A percentile compares a stretch with the other conserved stretches of the same genome.
phyloP scores from a whole-genome alignment of 2,888 invertebrate genomes.

The Lutraria lutraria region DNA sequence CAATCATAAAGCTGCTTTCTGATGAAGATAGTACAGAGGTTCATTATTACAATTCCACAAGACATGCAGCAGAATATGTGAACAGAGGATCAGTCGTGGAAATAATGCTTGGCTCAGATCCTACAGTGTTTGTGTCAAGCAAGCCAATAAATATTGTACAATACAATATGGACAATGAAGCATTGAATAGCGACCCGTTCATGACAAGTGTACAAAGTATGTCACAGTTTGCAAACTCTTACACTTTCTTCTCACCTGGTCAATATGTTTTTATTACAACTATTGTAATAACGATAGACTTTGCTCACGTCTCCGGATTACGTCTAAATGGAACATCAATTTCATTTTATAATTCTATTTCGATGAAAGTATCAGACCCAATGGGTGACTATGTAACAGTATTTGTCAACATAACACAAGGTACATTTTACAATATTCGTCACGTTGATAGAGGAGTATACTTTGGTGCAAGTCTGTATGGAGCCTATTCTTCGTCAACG shows the following conservation, averaged over 20 bases:
- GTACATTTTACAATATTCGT: neutral
- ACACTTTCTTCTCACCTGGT: neutral
- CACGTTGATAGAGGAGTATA: neutral
- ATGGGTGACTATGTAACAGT: slow-evolving; percentile 6
- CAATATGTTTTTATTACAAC: neutral
- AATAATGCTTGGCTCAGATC: neutral
- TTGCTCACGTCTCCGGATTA: neutral
- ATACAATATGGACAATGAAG: neutral
- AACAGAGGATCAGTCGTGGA: slow-evolving; percentile 5
- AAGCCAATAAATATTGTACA: slow-evolving; percentile 26
- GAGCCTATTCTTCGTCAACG: neutral
- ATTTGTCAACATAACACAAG: slow-evolving; percentile 7
- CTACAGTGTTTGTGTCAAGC: neutral
- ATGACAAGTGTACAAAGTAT: slow-evolving; percentile 9
- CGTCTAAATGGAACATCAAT: neutral
- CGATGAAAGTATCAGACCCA: neutral
- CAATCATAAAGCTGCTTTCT: neutral
- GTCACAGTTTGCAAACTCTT: neutral
- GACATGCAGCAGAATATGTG: neutral
- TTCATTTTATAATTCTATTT: neutral
- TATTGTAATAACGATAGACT: neutral
- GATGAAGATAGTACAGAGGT: slow-evolving; percentile 6
- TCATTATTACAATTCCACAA: neutral
- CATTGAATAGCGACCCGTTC: slow-evolving; percentile 10
- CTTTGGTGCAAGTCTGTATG: slow-evolving; percentile 1